Percentiles rank a stretch among this genome's conserved stretches.
These are phyloP conservation scores for Cranoglanis bouderius DNA, from an alignment of 2,113 vertebrate species.

Conservation along the genomic window DNA sequence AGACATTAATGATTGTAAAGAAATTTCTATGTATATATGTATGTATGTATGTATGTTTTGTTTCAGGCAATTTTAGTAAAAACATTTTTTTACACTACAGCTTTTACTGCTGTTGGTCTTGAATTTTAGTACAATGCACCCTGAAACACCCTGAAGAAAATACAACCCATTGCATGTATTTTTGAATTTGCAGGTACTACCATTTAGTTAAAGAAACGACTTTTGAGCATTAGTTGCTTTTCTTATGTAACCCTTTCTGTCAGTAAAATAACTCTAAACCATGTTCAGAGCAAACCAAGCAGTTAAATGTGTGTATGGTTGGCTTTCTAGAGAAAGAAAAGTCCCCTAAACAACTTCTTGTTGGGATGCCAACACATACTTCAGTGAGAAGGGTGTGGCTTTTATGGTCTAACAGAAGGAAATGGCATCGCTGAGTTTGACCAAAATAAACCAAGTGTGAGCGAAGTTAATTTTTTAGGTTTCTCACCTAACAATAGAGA, in stretches of 20 bases:
- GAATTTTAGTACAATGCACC: background rate
- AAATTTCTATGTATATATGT: too few relatives aligned
- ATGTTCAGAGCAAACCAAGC: slow-evolving; percentile 5
- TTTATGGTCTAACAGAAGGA: slow-evolving; percentile 32
- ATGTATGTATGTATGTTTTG: too few relatives aligned
- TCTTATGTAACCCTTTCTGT: background rate
- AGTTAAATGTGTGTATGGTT: background rate
- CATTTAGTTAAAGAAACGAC: background rate
- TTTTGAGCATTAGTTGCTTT: background rate
- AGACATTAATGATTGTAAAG: too few relatives aligned
- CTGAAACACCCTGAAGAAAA: background rate
- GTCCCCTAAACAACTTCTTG: background rate
- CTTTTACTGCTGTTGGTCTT: background rate
- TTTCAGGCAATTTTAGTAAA: background rate
- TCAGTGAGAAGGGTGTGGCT: background rate
- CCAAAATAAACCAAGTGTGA: background rate
- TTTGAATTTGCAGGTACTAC: background rate
- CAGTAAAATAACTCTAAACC: background rate
- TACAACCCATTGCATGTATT: background rate
- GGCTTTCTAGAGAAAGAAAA: background rate
- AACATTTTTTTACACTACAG: background rate
- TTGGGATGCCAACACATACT: background rate
- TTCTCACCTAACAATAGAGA: background rate
- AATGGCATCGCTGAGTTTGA: background rate
- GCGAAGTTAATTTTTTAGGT: background rate